Conservation (phyloP, 2,113 vertebrate genomes). For the Burhinus oedicnemus region DNA sequence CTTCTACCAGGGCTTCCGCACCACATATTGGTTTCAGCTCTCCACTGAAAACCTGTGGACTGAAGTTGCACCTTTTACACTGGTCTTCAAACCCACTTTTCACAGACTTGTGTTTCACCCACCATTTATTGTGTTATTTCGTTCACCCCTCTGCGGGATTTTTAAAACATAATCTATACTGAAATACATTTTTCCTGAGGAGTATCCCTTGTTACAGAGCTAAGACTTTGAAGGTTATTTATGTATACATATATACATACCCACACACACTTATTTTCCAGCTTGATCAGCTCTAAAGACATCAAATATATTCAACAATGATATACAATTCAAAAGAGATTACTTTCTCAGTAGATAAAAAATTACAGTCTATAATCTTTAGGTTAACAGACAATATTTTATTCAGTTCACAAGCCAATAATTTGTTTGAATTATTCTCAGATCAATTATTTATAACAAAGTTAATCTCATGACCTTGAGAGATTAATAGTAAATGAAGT, state of each 20-base stretch:
- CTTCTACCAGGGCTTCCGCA: background rate
- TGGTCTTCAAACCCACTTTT: background rate
- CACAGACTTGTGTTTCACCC: background rate
- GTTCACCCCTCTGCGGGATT: background rate
- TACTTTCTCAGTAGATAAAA: background rate
- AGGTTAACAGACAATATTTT: background rate
- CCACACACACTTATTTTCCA: background rate
- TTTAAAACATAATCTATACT: background rate
- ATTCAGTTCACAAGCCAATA: background rate
- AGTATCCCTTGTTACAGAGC: background rate
- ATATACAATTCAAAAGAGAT: conserved; percentile 1
- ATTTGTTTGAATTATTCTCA: conserved; percentile 18
- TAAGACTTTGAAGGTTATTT: background rate
- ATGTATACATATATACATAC: too few relatives aligned
- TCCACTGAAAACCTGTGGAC: background rate
- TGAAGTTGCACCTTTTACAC: background rate
- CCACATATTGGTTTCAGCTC: background rate
- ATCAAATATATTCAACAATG: background rate
- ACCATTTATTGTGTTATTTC: background rate
- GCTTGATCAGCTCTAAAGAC: background rate
- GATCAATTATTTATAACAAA: background rate
- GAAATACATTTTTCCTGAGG: background rate
- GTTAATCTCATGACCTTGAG: background rate
- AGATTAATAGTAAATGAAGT: background rate
- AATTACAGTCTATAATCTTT: background rate